Evolutionary conservation across 2,797 vertebrate genomes (phyloP), one percentile per base, ranked within the genome.

Genomic region (Gallinago nigripennis): DNA sequence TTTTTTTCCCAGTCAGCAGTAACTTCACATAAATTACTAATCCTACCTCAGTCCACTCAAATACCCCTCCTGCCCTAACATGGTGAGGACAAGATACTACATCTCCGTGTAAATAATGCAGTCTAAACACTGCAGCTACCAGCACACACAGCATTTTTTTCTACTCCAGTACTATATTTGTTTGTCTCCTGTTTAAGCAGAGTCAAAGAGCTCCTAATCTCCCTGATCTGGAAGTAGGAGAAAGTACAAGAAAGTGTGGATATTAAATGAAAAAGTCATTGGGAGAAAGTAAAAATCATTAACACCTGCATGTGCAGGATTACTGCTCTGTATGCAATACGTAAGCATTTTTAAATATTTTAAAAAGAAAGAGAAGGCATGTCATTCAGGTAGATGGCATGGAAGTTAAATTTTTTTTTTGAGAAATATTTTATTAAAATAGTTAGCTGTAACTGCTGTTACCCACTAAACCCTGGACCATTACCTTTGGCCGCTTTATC

Each of bases 381-480:
- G 21, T 12, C 23, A 37, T 57, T 77, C 28, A 50, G 16, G 28
- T 57, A 41, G 37, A 28, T 75, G 30, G 35, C 45, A 51, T 15
- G 57, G 51, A 81, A 81, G 31, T 35, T 61, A 72, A 41, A 8
- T 37, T 27, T 35, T 48, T 54, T 54, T 48, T 54, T 33, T 46
- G 16, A 54, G 9, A 64, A 53, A 54, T 27, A 41, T 2, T 51
- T 68, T 46, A 39, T 53, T 81, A 17, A 33, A 64, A 53, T 18
- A 25, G 9, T 0, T 39, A 43, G 8, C 31, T 86, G 11, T 61
- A 50, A 50, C 12, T 21, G 66, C 0, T 1, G 19, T 86, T 76
- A 60, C 11, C 2, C 0, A 0, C 5, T 70, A 48, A 70, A 60
- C 31, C 41, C 0, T 28, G 6, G 25, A 33, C 13, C 7, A 46